A percentile compares a stretch with the other conserved stretches of the same genome.
Evolutionary conservation across 2,113 vertebrate genomes (phyloP).

Genomic region (Marmota flaviventris): DNA sequence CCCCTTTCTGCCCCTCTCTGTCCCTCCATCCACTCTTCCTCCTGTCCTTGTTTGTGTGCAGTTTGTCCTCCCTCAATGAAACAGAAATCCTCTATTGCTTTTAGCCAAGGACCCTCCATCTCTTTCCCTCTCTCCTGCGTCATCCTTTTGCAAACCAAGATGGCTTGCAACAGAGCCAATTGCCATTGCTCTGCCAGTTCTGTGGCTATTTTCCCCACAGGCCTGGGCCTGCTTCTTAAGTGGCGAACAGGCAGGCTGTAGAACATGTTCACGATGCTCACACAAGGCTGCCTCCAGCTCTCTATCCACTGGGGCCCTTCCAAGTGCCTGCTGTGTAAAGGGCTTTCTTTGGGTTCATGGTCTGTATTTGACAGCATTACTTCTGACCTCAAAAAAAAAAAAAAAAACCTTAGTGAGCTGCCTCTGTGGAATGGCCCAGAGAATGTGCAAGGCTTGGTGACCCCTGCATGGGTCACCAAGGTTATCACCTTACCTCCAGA

Average conservation of each 20-base stretch:
- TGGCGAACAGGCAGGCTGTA: not conserved
- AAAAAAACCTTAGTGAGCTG: not conserved
- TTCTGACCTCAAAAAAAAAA: conserved; percentile 13
- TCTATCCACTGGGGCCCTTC: not conserved
- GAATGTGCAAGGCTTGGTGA: not conserved
- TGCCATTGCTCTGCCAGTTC: not conserved
- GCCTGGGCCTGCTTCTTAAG: not conserved
- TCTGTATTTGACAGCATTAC: conserved; percentile 28
- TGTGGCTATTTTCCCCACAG: not conserved
- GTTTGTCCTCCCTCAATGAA: conserved; percentile 54
- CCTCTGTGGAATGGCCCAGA: not conserved
- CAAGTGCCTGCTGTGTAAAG: not conserved
- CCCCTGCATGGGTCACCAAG: not conserved
- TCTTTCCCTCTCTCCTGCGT: not conserved
- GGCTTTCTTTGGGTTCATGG: not conserved
- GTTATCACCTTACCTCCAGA: conserved; percentile 5
- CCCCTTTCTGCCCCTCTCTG: not conserved
- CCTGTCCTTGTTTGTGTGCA: conserved; percentile 7
- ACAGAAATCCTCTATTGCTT: not conserved
- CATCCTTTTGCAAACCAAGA: not conserved
- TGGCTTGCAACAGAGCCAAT: not conserved
- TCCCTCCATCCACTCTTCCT: too few relatives aligned
- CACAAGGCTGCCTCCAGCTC: not conserved
- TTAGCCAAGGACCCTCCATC: too few relatives aligned
- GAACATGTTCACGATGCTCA: rapidly evolving